Conservation (phyloP, 2,113 vertebrate genomes). For the Rostratula benghalensis region DNA sequence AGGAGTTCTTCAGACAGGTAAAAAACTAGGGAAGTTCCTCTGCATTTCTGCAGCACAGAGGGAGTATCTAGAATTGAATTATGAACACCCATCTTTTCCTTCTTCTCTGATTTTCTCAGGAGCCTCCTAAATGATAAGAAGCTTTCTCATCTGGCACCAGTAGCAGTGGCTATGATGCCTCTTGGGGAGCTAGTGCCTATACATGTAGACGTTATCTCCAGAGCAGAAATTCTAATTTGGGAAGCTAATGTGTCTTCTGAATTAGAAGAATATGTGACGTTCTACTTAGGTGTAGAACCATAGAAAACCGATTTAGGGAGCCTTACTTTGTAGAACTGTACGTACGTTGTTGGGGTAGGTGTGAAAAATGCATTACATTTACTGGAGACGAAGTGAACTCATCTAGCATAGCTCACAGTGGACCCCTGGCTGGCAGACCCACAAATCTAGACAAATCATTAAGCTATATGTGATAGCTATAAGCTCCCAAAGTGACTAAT, state of each 20-base stretch:
- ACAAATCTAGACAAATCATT: neutral
- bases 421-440: neutral
- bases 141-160: neutral
- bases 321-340: neutral
- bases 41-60: neutral
- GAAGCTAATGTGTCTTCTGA: neutral
- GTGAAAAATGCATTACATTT: neutral
- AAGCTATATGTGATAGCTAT: neutral
- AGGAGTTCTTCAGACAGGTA: slow-evolving; percentile 99
- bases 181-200: neutral
- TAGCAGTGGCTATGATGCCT: neutral
- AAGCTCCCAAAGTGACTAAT: neutral
- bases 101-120: neutral
- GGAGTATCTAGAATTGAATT: neutral
- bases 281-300: neutral
- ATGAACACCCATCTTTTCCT: neutral
- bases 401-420: neutral
- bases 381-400: neutral
- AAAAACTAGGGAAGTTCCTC: neutral
- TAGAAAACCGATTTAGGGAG: neutral
- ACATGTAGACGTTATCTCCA: neutral
- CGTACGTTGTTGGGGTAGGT: neutral
- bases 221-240: neutral
- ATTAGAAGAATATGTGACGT: neutral
- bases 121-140: neutral